Evolutionary conservation across 2,888 invertebrate species (phyloP), one percentile per base, ranked within the genome.

Genomic region (Drosophila subsilvestris): DNA sequence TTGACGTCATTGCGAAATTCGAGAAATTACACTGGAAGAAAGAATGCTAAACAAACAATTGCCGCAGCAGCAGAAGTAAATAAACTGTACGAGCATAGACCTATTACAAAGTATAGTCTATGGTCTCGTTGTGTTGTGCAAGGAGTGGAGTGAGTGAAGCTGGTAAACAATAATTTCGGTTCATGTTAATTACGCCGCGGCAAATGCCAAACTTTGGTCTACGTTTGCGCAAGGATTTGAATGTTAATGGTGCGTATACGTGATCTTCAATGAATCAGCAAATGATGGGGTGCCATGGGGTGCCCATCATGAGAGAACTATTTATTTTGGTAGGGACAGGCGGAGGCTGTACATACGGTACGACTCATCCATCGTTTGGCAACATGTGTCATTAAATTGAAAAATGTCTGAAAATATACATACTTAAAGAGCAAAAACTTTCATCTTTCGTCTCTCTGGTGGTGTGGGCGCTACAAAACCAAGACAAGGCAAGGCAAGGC

Each of bases 211-310:
- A 71, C 63, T 75, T 78, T 76, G 80, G 79, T 76, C 72, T 66
- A 76, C 56, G 65, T 67, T 69, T 72, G 63, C 63, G 66, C 70
- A 82, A 89, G 90, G 90, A 90, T 90, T 90, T 82, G 77, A 86
- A 78, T 82, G 86, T 79, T 81, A 85, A 89, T 79, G 90, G 90
- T 90, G 82, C 73, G 90, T 90, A 87, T 87, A 65, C 71, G 57
- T 65, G 70, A 78, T 81, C 74, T 79, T 75, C 58, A 65, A 61
- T 86, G 83, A 83, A 71, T 86, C 86, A 74, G 74, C 32, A 8
- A 9, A n/a, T n/a, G n/a, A n/a, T 9, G 29, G 29, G 42, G 29
- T 18, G 53, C 20, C 42, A 17, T 14, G 67, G 6, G 20, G 20
- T n/a, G n/a, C n/a, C n/a, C n/a, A n/a, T n/a, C n/a, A n/a, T n/a